Evolutionary conservation across 2,113 vertebrate genomes (phyloP), one percentile per base, ranked within the genome.

Genomic region (Amia ocellicauda): DNA sequence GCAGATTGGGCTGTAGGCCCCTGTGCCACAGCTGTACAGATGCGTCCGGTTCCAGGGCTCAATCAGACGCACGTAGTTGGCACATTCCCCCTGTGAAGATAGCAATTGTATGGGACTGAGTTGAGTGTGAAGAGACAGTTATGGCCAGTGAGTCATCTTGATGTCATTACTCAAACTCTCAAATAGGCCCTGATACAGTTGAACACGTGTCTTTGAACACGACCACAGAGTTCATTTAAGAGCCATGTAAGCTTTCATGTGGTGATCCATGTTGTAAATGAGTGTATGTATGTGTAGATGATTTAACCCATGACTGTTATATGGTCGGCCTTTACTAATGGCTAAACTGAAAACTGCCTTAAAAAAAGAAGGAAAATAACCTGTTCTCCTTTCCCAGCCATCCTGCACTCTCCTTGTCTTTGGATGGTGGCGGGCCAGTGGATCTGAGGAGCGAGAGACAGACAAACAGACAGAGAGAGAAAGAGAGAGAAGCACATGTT

Each of bases 1-100:
- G 69, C 91, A 93, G 72, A 91, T 82, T 24, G 91, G 91, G n/a
- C 86, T 87, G 76, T 90, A 93, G 17, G 91, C 91, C 31, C 91
- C 91, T 0, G 91, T 93, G 36, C 91, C 91, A 55, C 91, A 93
- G 43, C 85, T 86, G 67, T 91, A 92, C 49, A 93, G 85, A 77
- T 93, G 91, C 58, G 91, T 93, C 64, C 90, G 87, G 83, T 93
- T 93, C 86, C 88, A 86, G 0, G 90, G 89, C 68, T 91, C 85
- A 4, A 91, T 91, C 71, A 93, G 31, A 2, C 91, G 85, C 14
- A 88, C 68, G 64, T 83, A 87, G 66, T 88, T 88, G 59, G 78
- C 77, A 70, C 86, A 88, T 49, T 87, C 85, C 5, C 78, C 81
- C 86, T 88, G 69, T 43, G 22, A 26, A 7, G 22, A 43, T 4